A percentile compares a stretch with the other conserved stretches of the same genome.
These are phyloP conservation scores for Rhombomys opimus DNA, from an alignment of 2,113 vertebrate genomes.

Conservation along the genomic window DNA sequence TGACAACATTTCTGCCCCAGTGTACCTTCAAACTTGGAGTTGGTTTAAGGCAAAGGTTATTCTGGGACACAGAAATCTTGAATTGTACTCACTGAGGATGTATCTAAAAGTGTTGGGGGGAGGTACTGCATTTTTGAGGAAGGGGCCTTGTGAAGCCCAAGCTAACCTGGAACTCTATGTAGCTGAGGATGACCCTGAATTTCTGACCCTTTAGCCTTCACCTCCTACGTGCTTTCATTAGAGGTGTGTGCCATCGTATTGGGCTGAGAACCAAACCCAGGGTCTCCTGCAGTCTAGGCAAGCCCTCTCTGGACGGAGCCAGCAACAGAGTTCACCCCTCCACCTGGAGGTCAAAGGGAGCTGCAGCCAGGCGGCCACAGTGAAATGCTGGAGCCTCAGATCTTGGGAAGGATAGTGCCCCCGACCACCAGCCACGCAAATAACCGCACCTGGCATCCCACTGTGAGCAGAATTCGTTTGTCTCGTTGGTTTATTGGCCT, in stretches of 20 bases:
- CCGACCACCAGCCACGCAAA: slow-evolving; percentile 57
- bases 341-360: slow-evolving; percentile 49
- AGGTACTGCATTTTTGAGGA: not conserved
- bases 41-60: not conserved
- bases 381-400: not conserved
- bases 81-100: not conserved
- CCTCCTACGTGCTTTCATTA: not conserved
- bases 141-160: not conserved
- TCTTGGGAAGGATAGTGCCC: not conserved
- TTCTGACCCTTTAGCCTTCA: not conserved
- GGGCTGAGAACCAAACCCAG: not conserved
- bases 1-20: not conserved
- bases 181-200: not conserved
- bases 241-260: not conserved
- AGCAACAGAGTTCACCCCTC: not conserved
- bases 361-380: not conserved
- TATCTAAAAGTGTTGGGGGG: not conserved
- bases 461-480: slow-evolving; percentile 67
- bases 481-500: slow-evolving; percentile 84
- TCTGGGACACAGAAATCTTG: not conserved
- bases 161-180: not conserved
- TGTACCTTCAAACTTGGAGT: not conserved
- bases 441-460: slow-evolving; percentile 65
- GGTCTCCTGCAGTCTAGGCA: not conserved
- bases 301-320: not conserved